Evolutionary conservation across 2,797 vertebrate genomes (phyloP).

Genomic region (Hirundo rustica): DNA sequence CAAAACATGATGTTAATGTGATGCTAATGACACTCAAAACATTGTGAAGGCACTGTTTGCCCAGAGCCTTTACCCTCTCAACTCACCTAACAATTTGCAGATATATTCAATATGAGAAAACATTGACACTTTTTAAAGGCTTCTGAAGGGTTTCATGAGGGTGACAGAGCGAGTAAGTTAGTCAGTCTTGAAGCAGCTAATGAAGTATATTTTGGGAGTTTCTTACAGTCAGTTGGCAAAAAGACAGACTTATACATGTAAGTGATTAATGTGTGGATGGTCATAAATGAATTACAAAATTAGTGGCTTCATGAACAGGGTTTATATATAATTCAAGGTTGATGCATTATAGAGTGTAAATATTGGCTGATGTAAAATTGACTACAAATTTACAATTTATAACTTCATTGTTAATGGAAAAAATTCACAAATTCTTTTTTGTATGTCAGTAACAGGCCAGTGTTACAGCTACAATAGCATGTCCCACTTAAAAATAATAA

Average conservation of each 20-base stretch:
- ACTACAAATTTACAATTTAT: not conserved
- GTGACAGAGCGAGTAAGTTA: not conserved
- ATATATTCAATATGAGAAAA: slow-evolving; percentile 18
- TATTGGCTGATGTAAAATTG: not conserved
- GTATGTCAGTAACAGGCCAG: not conserved
- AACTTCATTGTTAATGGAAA: not conserved
- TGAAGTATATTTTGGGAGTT: not conserved
- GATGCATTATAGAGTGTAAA: not conserved
- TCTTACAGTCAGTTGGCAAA: not conserved
- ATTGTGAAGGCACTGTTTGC: not conserved
- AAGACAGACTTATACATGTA: not conserved
- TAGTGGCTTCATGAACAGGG: not conserved
- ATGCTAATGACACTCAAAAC: not conserved
- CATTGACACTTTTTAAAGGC: not conserved
- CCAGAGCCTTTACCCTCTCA: not conserved
- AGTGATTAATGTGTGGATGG: not conserved
- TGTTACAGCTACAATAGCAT: not conserved
- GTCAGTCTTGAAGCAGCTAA: not conserved
- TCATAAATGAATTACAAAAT: not conserved
- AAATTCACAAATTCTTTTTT: not conserved
- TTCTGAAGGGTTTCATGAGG: not conserved
- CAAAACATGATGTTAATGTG: not conserved
- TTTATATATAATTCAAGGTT: not conserved
- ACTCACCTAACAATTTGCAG: not conserved
- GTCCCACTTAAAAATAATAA: not conserved